Evolutionary conservation across 2,113 vertebrate species (phyloP).

Genomic region (Cyanistes caeruleus): DNA sequence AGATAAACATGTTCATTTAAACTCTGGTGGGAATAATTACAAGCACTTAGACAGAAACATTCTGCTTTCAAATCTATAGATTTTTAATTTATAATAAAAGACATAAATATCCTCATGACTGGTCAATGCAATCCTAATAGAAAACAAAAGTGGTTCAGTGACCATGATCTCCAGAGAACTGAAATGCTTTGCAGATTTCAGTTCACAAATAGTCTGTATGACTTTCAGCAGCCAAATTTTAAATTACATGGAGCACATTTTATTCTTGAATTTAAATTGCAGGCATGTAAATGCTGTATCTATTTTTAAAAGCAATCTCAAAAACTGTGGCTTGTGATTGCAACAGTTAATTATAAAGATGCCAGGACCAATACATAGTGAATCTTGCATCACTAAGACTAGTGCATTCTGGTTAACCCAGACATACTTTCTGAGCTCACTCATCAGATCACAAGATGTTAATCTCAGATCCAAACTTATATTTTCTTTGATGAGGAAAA

Average conservation of each 20-base stretch:
- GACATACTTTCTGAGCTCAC: conserved; percentile 74
- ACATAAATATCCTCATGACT: conserved; percentile 20
- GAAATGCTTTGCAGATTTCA: conserved; percentile 65
- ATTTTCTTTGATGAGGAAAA: conserved; percentile 21
- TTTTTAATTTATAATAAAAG: conserved; percentile 49
- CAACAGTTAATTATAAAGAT: conserved; percentile 71
- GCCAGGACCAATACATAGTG: conserved; percentile 49
- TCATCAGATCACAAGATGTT: conserved; percentile 73
- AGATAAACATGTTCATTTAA: conserved; percentile 49
- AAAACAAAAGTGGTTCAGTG: conserved; percentile 59
- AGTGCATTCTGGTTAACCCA: conserved; percentile 71
- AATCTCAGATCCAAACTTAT: neutral
- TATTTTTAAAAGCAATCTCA: conserved; percentile 74
- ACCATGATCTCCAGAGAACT: conserved; percentile 26
- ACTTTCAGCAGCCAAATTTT: conserved; percentile 73
- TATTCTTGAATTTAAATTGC: conserved; percentile 81
- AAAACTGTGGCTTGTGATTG: conserved; percentile 74
- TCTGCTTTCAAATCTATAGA: conserved; percentile 58
- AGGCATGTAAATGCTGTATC: conserved; percentile 69
- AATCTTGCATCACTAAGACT: conserved; percentile 62
- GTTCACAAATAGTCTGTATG: conserved; percentile 73
- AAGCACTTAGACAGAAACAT: conserved; percentile 42
- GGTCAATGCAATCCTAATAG: conserved; percentile 29
- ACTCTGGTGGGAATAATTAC: conserved; percentile 29
- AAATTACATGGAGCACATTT: conserved; percentile 74